phyloP scores from a whole-genome alignment of 2,113 vertebrate genomes.

The Balaeniceps rex region DNA sequence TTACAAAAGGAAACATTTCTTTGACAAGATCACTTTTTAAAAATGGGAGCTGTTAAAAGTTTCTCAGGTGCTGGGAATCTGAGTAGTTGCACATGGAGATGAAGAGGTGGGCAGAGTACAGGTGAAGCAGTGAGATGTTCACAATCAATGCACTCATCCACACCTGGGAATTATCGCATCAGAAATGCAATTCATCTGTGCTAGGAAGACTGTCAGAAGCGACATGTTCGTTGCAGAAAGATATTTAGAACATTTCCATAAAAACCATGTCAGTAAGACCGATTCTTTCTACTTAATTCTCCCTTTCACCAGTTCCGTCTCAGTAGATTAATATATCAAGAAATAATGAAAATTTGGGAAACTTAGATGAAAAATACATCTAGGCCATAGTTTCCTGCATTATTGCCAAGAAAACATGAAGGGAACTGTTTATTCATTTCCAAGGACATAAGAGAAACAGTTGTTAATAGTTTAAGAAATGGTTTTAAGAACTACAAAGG shows the following conservation, averaged over 20 bases:
- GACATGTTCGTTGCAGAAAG: not conserved
- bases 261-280: not conserved
- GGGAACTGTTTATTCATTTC: not conserved
- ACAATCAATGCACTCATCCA: not conserved
- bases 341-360: not conserved
- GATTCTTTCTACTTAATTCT: not conserved
- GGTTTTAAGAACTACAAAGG: not conserved
- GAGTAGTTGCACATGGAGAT: not conserved
- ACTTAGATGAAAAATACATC: not conserved
- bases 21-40: not conserved
- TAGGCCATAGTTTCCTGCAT: not conserved
- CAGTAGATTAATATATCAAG: not conserved
- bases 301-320: not conserved
- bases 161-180: not conserved
- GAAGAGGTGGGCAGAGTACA: not conserved
- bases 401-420: not conserved
- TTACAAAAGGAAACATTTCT: not conserved
- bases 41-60: not conserved
- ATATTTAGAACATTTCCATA: not conserved
- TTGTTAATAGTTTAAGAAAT: not conserved
- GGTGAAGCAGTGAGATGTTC: not conserved
- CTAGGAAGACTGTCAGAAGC: not conserved
- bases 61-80: not conserved
- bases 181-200: not conserved
- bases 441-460: not conserved